Evolutionary conservation across 23 tunicate genomes (phyloP).

Genomic region (Diplosoma virens): DNA sequence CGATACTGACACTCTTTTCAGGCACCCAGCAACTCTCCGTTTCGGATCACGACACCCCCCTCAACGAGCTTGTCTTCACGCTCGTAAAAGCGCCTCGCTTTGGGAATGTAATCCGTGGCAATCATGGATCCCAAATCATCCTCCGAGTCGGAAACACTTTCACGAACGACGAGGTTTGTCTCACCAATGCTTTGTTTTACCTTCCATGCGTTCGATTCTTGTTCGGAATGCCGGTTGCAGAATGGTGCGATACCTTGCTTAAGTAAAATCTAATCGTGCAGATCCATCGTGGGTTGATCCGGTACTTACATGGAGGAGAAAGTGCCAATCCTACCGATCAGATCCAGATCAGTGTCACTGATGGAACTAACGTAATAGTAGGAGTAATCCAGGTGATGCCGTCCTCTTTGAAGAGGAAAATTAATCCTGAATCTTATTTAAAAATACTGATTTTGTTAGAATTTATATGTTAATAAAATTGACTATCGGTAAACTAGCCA

Average conservation of each 20-base stretch:
- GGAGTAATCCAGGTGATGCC: constrained; percentile 91
- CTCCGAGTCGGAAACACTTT: constrained; percentile 72
- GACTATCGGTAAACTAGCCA: too few relatives aligned
- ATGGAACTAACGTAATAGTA: constrained; percentile 59
- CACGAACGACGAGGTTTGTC: constrained; percentile 64
- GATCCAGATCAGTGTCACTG: constrained; percentile 85
- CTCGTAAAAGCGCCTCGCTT: constrained; percentile 69
- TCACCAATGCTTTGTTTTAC: too few relatives aligned
- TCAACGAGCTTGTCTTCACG: constrained; percentile 68
- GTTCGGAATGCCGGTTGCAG: background rate
- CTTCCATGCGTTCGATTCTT: background rate
- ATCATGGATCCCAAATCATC: constrained; percentile 35
- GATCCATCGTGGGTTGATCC: constrained; percentile 18
- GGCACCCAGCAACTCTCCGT: constrained; percentile 35
- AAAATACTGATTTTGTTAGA: too few relatives aligned
- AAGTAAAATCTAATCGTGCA: background rate
- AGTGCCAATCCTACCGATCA: constrained; percentile 36
- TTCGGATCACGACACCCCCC: constrained; percentile 71
- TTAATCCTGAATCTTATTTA: too few relatives aligned
- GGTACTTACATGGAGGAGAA: constrained; percentile 61
- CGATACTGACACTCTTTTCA: too few relatives aligned
- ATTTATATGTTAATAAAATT: too few relatives aligned
- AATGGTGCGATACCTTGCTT: background rate
- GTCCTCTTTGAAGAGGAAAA: too few relatives aligned
- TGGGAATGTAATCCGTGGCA: constrained; percentile 61